Evolutionary conservation across 2,113 vertebrate species (phyloP).

Genomic region (Diphyllodes magnificus): DNA sequence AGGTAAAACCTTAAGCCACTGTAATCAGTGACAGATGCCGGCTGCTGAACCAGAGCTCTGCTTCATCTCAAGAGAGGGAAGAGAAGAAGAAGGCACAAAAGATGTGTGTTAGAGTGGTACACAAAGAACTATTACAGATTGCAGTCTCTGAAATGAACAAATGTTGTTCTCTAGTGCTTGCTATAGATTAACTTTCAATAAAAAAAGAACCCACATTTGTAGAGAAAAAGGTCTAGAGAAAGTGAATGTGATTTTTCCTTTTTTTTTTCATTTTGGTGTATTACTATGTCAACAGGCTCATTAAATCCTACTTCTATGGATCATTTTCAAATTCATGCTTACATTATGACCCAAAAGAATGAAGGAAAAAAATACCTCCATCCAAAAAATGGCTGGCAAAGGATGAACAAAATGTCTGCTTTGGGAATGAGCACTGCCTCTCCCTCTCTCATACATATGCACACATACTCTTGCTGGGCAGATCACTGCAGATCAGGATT

Average conservation of each 20-base stretch:
- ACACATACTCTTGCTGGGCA: neutral
- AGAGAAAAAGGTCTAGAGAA: slow-evolving; percentile 38
- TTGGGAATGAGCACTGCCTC: slow-evolving; percentile 36
- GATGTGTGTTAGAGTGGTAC: neutral
- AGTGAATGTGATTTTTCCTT: slow-evolving; percentile 22
- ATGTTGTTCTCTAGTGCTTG: slow-evolving; percentile 2
- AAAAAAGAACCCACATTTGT: neutral
- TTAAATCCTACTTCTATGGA: slow-evolving; percentile 61
- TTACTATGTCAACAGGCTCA: slow-evolving; percentile 10
- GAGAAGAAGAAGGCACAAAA: neutral
- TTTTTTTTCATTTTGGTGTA: slow-evolving; percentile 32
- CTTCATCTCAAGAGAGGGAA: neutral
- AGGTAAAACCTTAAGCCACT: neutral
- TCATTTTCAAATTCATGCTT: slow-evolving; percentile 66
- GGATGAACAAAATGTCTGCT: slow-evolving; percentile 36
- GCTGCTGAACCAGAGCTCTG: slow-evolving; percentile 16
- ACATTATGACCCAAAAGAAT: slow-evolving; percentile 41
- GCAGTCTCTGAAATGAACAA: slow-evolving; percentile 2
- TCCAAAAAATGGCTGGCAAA: slow-evolving; percentile 42
- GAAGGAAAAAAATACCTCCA: neutral
- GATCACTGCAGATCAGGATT: slow-evolving; percentile 4
- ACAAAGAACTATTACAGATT: neutral
- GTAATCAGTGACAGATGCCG: neutral
- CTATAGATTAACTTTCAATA: neutral
- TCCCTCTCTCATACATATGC: neutral